Base-by-base conservation (phyloP, 2,113 vertebrate genomes). In the Uria lomvia region DNA sequence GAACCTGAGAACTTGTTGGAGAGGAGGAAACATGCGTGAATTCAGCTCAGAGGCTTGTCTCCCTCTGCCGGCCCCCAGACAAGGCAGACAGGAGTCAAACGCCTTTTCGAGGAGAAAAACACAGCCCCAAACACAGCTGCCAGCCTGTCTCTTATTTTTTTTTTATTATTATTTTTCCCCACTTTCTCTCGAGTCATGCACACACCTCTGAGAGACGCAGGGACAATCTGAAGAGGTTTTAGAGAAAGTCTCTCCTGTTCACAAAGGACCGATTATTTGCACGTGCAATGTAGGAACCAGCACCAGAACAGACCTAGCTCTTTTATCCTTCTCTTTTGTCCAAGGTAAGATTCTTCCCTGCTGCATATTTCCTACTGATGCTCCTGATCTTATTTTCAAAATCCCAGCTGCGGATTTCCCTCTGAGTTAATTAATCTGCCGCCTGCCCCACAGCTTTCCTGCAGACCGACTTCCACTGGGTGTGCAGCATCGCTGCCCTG, bases 1-100 rank as follows among this genome's bases (percentile, higher is more conserved):
- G 1, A 49, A 27, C 6, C 4, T 3, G 65, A 75, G 79, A 89
- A 92, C 27, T 81, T 76, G 24, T 15, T 90, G 90, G 92, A 90
- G 86, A 89, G 79, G 11, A 62, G 76, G 38, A 96, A 96, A 52
- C 27, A 76, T 1, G 4, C 38, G 27, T 19, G 86, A 53, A 68
- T 29, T 27, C 97, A 98, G 96, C 74, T 95, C 96, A 81, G 96
- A 94, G 63, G 56, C 91, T 84, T 98, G 97, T 97, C 98, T 98
- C 98, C 98, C 98, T 97, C 98, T 96, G 5, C 97, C 95, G 98
- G 97, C 9, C 36, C 47, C 62, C 38, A 59, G 80, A 59, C 72
- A 91, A 71, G 73, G 13, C 60, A 71, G 43, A 27, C 30, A 23
- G 23, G 55, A 85, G 22, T 53, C 80, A 45, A 89, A 56, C 16